Base-by-base conservation (phyloP, 2,888 invertebrate species). In the Cryptophagus acutangulus region DNA sequence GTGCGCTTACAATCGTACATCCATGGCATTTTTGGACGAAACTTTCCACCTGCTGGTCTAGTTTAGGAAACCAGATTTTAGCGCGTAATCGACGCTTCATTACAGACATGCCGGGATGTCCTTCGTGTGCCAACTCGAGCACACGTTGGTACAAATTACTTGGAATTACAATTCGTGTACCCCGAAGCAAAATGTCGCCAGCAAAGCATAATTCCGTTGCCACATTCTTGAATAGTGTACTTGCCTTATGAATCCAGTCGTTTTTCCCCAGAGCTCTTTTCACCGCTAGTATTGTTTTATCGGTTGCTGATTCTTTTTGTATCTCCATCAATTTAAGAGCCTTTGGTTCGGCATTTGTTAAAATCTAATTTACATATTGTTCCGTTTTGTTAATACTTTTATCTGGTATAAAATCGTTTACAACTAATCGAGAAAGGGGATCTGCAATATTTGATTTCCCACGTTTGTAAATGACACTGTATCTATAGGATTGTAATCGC, bases 61-160 rank as follows among this genome's bases (percentile, higher is more conserved):
- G 51, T 33, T 47, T 52, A 4, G 60, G 59, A 61, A 63, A 65
- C 59, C 62, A 64, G 5, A 62, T 62, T 44, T 64, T 63, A 1
- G 57, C 49, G 4, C 64, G 31, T 2, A 64, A 38, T n/a, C 60
- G 41, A 4, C 41, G 35, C 38, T 63, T 65, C 61, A 63, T 63
- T 0, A 51, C 48, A 0, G 58, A 60, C 2, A 62, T 59, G 1
- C 64, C 64, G 1, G 63, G 64, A 26, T 67, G 65, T 43, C 66
- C 62, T 42, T 63, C 52, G 43, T 61, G 60, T 2, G 57, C 58
- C 24, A 55, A 38, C 13, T 46, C 33, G 17, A 62, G 37, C 3
- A 57, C 48, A 30, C 37, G 5, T 18, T 40, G 14, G 26, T 51
- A 26, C n/a, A 55, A 31, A 18, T 40, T 33, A 9, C n/a, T 17